Conservation (phyloP, 2,113 vertebrate species). For the Cryptotis parvus region DNA sequence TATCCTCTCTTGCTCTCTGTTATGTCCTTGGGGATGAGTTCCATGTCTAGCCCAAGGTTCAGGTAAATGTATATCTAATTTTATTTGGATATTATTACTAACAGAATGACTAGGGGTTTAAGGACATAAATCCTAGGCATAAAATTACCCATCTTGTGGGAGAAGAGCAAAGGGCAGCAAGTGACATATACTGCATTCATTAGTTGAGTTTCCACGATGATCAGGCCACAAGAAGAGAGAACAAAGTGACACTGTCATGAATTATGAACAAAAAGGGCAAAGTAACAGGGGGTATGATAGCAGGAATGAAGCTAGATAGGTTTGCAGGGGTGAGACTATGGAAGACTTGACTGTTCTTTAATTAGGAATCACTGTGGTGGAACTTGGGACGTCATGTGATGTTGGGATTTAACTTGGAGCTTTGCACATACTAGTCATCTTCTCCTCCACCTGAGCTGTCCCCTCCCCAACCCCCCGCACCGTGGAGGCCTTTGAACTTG, state of each 20-base stretch:
- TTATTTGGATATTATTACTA: neutral
- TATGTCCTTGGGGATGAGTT: neutral
- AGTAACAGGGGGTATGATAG: neutral
- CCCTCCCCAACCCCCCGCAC: too few relatives aligned
- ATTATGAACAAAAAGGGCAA: neutral
- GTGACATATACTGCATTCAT: rapidly evolving
- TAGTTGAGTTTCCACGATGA: neutral
- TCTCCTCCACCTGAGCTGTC: neutral
- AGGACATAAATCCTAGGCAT: neutral
- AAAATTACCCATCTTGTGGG: neutral
- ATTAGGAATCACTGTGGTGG: neutral
- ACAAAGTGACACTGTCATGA: rapidly evolving
- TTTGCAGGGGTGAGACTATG: neutral
- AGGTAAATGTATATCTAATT: neutral
- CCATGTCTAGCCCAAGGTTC: neutral
- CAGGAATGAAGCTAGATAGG: neutral
- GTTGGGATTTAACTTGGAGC: too few relatives aligned
- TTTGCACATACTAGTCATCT: neutral
- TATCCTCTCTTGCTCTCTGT: neutral
- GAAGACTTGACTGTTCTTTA: neutral
- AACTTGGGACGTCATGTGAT: neutral
- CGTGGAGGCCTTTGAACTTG: neutral
- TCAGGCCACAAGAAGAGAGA: neutral
- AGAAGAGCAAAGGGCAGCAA: neutral
- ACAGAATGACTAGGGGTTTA: neutral